A percentile compares a stretch with the other conserved stretches of the same genome.
Conservation (phyloP, 2,888 invertebrate species). For the Eupithecia exiguata region DNA sequence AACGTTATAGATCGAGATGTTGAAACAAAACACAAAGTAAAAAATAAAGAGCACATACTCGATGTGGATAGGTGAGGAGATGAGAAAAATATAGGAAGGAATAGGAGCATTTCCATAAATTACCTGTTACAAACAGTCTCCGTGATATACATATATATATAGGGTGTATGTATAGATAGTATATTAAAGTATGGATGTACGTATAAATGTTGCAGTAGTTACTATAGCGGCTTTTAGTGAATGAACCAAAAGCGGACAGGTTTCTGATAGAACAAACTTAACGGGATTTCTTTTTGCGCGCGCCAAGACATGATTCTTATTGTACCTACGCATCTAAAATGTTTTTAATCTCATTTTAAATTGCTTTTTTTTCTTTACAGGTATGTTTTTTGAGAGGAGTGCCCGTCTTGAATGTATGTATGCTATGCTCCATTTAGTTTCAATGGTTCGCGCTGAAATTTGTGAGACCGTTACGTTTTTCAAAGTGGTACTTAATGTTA, state of each 20-base stretch:
- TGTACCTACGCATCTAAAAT: conserved; percentile 34
- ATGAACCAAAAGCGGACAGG: conserved; percentile 71
- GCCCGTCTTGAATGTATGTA: conserved; percentile 21
- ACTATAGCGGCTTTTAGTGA: conserved; percentile 70
- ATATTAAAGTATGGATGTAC: not conserved
- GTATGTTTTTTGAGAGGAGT: conserved; percentile 30
- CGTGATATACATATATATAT: too few species aligned
- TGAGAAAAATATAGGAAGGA: too few species aligned
- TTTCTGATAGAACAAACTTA: conserved; percentile 76
- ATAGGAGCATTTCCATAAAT: too few species aligned
- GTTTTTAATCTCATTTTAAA: conserved; percentile 11
- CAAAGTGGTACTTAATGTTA: not conserved
- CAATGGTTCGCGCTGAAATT: not conserved
- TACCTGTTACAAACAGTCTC: too few species aligned
- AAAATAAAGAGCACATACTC: not conserved
- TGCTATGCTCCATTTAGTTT: conserved; percentile 10
- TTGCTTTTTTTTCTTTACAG: conserved; percentile 36
- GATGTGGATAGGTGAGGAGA: not conserved
- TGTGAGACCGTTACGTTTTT: not conserved
- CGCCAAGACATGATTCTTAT: conserved; percentile 33
- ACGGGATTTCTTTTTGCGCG: conserved; percentile 60
- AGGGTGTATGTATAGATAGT: too few species aligned
- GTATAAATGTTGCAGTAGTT: conserved; percentile 45
- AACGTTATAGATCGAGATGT: not conserved
- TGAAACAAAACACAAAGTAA: too few species aligned